A percentile compares a stretch with the other conserved stretches of the same genome.
Evolutionary conservation across 2,797 vertebrate species (phyloP).

Genomic region (Tragelaphus oryx): DNA sequence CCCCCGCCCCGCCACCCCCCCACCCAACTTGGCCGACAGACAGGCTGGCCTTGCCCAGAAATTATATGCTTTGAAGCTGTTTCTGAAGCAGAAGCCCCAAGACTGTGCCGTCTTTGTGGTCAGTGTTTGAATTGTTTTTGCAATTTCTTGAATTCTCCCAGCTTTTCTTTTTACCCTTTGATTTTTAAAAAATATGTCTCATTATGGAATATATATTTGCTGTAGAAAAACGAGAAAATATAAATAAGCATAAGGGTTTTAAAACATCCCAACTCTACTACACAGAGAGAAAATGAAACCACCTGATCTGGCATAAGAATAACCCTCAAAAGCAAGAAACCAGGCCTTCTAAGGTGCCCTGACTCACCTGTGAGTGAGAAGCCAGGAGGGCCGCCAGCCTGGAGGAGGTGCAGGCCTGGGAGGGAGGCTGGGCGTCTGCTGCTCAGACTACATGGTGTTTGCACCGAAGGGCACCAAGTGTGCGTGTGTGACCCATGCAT

Average conservation of each 20-base stretch:
- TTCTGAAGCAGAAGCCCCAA: background rate
- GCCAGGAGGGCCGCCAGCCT: background rate
- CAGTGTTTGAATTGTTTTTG: background rate
- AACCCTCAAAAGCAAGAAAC: background rate
- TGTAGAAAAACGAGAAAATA: background rate
- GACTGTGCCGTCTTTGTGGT: background rate
- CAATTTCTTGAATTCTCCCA: background rate
- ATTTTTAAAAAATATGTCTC: background rate
- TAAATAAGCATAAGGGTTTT: background rate
- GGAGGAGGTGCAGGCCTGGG: background rate
- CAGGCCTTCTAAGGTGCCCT: background rate
- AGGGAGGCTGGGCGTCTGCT: background rate
- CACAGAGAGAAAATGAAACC: background rate
- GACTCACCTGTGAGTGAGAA: background rate
- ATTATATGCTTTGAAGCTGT: background rate
- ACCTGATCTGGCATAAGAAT: background rate
- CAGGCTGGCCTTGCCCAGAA: background rate
- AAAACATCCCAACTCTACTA: background rate
- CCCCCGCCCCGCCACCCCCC: too few species aligned
- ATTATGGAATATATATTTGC: background rate
- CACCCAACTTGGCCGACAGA: background rate
- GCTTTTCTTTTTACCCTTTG: background rate
- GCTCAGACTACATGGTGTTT: background rate
- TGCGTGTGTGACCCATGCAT: accelerated
- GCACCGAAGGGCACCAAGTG: background rate